phyloP scores from a whole-genome alignment of 2,797 vertebrate genomes.

The Enteromius treurensis region DNA sequence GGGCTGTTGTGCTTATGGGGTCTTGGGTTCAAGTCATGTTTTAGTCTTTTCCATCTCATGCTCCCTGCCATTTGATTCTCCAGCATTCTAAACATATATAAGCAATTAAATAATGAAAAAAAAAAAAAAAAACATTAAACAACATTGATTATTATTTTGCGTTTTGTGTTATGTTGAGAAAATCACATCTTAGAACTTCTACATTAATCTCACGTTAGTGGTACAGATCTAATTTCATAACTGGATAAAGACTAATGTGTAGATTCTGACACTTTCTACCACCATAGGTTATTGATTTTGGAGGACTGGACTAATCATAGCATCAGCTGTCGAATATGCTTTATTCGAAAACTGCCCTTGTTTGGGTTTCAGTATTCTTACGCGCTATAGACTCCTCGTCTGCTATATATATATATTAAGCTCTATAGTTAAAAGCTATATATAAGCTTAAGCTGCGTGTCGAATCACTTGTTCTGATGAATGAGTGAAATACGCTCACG shows the following conservation, averaged over 20 bases:
- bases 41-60: constrained; percentile 57
- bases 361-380: constrained; percentile 66
- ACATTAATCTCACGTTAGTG: neutral
- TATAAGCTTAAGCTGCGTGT: constrained; percentile 80
- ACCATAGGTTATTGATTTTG: neutral
- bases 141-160: no score
- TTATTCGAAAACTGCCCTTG: neutral
- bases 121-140: no score
- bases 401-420: constrained; percentile 7
- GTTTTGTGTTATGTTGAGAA: no score
- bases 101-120: neutral
- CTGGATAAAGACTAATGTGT: no score
- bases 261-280: neutral
- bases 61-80: neutral
- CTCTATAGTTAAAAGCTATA: neutral
- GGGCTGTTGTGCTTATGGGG: constrained; percentile 9
- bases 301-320: constrained; percentile 2
- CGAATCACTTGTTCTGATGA: constrained; percentile 90
- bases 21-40: neutral
- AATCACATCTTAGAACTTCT: neutral
- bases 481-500: constrained; percentile 89
- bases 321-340: constrained; percentile 6
- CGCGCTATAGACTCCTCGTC: constrained; percentile 77
- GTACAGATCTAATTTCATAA: neutral
- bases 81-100: neutral